Conservation (phyloP, 2,888 invertebrate species). For the Thumatha senex region DNA sequence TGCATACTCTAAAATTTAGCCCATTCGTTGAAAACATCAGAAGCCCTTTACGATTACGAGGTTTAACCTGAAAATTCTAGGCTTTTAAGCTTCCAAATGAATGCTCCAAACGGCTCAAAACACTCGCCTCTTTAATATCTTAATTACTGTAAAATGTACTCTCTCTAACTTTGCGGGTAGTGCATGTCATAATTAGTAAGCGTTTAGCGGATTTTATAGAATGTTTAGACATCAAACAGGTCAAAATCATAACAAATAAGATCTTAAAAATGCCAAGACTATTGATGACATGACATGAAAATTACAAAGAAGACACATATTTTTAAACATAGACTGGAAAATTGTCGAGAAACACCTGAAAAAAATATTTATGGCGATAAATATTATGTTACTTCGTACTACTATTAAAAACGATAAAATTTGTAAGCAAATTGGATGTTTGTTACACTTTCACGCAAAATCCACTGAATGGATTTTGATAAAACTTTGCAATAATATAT, state of each 20-base stretch:
- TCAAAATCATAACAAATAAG: background rate
- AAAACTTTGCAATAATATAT: too few relatives aligned
- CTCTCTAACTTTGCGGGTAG: conserved; percentile 37
- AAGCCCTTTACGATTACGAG: conserved; percentile 39
- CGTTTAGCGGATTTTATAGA: background rate
- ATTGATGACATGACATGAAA: too few relatives aligned
- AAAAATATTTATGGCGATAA: too few relatives aligned
- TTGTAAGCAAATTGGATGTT: too few relatives aligned
- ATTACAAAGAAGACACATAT: too few relatives aligned
- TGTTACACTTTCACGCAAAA: too few relatives aligned
- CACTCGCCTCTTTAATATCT: conserved; percentile 58
- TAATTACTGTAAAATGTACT: conserved; percentile 57
- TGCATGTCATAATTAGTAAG: conserved; percentile 8
- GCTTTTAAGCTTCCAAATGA: conserved; percentile 52
- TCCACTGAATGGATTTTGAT: too few relatives aligned
- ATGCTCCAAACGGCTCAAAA: conserved; percentile 51
- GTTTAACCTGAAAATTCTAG: conserved; percentile 50
- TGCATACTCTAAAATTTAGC: conserved; percentile 29
- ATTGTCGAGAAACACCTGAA: too few relatives aligned
- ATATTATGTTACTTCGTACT: too few relatives aligned
- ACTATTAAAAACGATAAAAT: too few relatives aligned
- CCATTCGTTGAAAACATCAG: conserved; percentile 41
- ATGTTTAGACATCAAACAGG: background rate
- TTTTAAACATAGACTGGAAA: too few relatives aligned
- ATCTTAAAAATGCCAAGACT: too few relatives aligned